Conservation (phyloP, 2,888 invertebrate species). For the Liodrosophila aerea region DNA sequence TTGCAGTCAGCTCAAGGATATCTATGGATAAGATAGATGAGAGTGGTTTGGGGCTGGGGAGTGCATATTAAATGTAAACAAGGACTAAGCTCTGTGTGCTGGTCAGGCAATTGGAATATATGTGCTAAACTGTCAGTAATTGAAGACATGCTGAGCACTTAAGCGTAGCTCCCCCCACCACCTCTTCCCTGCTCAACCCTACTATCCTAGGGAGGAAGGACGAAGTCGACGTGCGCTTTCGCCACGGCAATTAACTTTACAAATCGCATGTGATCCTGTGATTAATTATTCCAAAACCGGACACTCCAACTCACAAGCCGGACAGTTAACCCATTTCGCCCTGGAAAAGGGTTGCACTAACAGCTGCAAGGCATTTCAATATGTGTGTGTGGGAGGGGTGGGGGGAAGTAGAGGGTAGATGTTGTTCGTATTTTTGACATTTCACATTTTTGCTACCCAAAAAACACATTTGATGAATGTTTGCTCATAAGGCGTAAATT, state of each 20-base stretch:
- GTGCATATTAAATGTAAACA: slow-evolving; percentile 57
- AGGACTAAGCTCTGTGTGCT: slow-evolving; percentile 3
- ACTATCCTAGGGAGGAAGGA: slow-evolving; percentile 10
- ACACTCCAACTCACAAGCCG: slow-evolving; percentile 49
- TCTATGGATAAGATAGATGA: slow-evolving; percentile 15
- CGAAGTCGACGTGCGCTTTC: slow-evolving; percentile 59
- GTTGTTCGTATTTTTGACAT: slow-evolving; percentile 63
- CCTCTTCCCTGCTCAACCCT: neutral
- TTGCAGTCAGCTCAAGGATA: slow-evolving; percentile 48
- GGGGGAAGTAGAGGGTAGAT: no score
- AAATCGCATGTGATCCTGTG: slow-evolving; percentile 79
- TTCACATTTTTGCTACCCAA: slow-evolving; percentile 50
- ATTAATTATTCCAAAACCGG: slow-evolving; percentile 81
- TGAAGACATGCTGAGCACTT: slow-evolving; percentile 69
- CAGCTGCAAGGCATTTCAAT: slow-evolving; percentile 45
- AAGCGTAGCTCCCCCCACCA: slow-evolving; percentile 33
- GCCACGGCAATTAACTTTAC: slow-evolving; percentile 79
- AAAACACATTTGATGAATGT: slow-evolving; percentile 68
- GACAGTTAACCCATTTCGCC: slow-evolving; percentile 73
- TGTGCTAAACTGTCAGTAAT: slow-evolving; percentile 75
- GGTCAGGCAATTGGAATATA: slow-evolving; percentile 44
- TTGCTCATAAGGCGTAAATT: slow-evolving; percentile 73
- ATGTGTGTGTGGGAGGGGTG: slow-evolving; percentile 12
- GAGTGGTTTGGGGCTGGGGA: neutral
- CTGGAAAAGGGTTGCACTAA: slow-evolving; percentile 68